Conservation (phyloP, 2,113 vertebrate species). For the Alces alces region DNA sequence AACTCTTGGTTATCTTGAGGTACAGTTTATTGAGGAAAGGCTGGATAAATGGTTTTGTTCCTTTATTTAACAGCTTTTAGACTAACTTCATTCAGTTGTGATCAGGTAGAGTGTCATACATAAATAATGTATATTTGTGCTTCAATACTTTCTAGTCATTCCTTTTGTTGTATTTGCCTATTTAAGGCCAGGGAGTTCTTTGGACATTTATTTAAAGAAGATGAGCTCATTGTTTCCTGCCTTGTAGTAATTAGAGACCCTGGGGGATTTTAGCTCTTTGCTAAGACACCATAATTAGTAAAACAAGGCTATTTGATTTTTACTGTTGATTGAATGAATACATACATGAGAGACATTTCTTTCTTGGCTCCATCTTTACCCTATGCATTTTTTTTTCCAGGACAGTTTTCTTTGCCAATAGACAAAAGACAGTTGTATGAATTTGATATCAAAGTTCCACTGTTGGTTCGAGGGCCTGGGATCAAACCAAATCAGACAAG, state of each 20-base stretch:
- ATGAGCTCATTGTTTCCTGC: background rate
- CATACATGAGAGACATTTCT: background rate
- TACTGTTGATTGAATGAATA: background rate
- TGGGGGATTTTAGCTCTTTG: background rate
- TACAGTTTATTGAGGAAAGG: background rate
- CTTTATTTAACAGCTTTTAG: background rate
- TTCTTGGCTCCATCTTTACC: background rate
- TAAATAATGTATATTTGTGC: background rate
- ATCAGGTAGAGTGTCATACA: background rate
- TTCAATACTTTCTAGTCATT: background rate
- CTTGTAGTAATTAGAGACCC: background rate
- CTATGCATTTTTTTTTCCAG: constrained; percentile 73
- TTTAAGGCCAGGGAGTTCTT: background rate
- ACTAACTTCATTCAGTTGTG: background rate
- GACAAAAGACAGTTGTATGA: constrained; percentile 98
- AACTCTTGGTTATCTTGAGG: background rate
- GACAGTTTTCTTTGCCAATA: constrained; percentile 96
- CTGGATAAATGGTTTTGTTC: background rate
- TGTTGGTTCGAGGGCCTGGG: constrained; percentile 94
- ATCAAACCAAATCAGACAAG: constrained; percentile 94
- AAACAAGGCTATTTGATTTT: background rate
- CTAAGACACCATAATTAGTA: background rate
- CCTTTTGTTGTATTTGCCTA: background rate
- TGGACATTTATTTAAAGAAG: background rate
- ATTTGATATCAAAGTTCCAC: constrained; percentile 96